Evolutionary conservation across 2,888 invertebrate species (phyloP).

Genomic region (Alloscopus bannaensis): DNA sequence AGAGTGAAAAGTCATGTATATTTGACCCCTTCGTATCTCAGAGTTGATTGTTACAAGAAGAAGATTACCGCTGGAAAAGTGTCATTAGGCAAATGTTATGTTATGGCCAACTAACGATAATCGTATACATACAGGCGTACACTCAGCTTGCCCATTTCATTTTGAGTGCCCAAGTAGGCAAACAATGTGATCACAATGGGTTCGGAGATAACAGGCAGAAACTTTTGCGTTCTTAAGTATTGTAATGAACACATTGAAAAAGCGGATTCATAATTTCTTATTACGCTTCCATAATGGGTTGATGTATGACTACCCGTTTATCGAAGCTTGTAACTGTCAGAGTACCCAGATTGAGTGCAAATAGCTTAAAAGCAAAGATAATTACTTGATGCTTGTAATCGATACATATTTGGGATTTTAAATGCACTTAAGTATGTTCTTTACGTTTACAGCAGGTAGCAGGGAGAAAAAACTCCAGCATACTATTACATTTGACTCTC

Average conservation of each 20-base stretch:
- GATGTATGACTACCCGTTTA: conserved; percentile 16
- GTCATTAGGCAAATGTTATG: conserved; percentile 7
- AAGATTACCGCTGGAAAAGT: conserved; percentile 35
- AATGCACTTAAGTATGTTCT: conserved; percentile 7
- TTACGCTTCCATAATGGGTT: conserved; percentile 44
- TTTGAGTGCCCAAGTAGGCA: not conserved
- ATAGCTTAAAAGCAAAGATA: conserved; percentile 26
- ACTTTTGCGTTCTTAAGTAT: conserved; percentile 12
- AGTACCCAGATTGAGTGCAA: conserved; percentile 20
- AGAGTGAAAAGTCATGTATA: conserved; percentile 51
- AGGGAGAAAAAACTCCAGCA: too few species aligned
- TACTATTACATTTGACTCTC: too few species aligned
- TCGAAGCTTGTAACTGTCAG: conserved; percentile 38
- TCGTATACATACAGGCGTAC: conserved; percentile 38
- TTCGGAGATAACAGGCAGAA: conserved; percentile 5
- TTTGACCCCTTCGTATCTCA: conserved; percentile 38
- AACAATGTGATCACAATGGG: conserved; percentile 2
- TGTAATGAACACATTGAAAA: too few species aligned
- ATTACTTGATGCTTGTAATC: conserved; percentile 36
- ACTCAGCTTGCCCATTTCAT: conserved; percentile 17
- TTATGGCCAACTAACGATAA: conserved; percentile 15
- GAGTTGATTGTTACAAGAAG: conserved; percentile 5
- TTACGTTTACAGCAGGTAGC: too few species aligned
- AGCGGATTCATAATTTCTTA: conserved; percentile 24
- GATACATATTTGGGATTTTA: conserved; percentile 43